Conservation (phyloP, 1,140 invertebrate species). For the Mamestra configurata region DNA sequence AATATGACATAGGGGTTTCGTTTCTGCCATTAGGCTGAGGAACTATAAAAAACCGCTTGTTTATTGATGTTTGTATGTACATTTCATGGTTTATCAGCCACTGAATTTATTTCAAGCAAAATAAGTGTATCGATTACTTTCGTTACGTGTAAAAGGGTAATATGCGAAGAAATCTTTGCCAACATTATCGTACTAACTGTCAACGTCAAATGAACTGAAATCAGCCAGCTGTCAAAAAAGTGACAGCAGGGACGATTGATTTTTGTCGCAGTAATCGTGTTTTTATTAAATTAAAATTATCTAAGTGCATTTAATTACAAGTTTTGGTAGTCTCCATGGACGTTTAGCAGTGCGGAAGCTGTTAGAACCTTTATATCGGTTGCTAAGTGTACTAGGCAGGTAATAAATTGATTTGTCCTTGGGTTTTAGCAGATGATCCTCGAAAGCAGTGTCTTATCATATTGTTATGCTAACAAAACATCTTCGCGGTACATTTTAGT, state of each 20-base stretch:
- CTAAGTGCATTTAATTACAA: not conserved
- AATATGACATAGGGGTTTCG: no score
- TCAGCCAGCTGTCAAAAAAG: constrained; percentile 40
- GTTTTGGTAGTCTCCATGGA: constrained; percentile 31
- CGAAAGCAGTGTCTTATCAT: constrained; percentile 62
- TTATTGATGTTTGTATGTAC: no score
- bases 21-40: no score
- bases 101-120: no score
- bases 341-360: constrained; percentile 12
- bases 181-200: constrained; percentile 8
- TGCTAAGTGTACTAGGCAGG: constrained; percentile 52
- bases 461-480: constrained; percentile 74
- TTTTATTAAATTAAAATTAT: constrained; percentile 39
- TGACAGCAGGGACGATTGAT: constrained; percentile 43
- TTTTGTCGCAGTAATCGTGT: constrained; percentile 46
- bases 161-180: not conserved
- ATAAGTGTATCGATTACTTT: no score
- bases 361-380: constrained; percentile 8
- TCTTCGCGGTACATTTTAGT: constrained; percentile 62
- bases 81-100: no score
- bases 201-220: constrained; percentile 27
- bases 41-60: no score
- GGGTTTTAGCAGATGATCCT: constrained; percentile 51
- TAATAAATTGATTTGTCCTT: constrained; percentile 68
- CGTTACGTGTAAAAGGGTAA: not conserved